phyloP scores from a whole-genome alignment of 2,113 vertebrate genomes.

The Bubalus kerabau region DNA sequence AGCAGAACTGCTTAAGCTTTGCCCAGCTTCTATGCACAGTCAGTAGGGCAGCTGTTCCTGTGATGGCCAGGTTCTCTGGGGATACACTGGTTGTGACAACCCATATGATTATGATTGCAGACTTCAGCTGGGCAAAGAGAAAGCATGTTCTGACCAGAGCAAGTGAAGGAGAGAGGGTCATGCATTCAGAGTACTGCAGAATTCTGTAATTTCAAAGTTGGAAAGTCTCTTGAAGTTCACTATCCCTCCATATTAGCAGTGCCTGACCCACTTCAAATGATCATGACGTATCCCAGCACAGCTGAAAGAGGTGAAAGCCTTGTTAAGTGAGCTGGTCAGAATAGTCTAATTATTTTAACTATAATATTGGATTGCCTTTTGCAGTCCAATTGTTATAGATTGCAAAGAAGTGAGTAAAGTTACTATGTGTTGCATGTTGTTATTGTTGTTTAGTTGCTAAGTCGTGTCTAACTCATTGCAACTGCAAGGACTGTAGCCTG shows the following conservation, averaged over 20 bases:
- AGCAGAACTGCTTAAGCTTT: background rate
- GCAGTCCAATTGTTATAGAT: background rate
- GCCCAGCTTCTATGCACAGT: background rate
- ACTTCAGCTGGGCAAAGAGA: conserved; percentile 1
- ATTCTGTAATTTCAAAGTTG: background rate
- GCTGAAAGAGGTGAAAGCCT: background rate
- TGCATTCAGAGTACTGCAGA: background rate
- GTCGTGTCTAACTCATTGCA: fast-evolving
- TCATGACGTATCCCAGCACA: background rate
- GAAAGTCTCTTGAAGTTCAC: background rate
- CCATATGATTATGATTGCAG: conserved; percentile 32
- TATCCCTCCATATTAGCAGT: background rate
- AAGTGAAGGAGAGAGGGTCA: background rate
- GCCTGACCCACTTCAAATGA: background rate
- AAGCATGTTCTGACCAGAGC: background rate
- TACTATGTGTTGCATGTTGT: background rate
- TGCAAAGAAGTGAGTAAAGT: background rate
- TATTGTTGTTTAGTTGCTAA: background rate
- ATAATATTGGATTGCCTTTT: background rate
- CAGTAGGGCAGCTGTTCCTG: conserved; percentile 44
- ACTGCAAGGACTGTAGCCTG: background rate
- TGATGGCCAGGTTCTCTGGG: conserved; percentile 37
- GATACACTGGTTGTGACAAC: conserved; percentile 10
- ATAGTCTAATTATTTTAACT: background rate
- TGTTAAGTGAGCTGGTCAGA: background rate